Evolutionary conservation across 2,797 vertebrate genomes (phyloP).

Genomic region (Morelia viridis): DNA sequence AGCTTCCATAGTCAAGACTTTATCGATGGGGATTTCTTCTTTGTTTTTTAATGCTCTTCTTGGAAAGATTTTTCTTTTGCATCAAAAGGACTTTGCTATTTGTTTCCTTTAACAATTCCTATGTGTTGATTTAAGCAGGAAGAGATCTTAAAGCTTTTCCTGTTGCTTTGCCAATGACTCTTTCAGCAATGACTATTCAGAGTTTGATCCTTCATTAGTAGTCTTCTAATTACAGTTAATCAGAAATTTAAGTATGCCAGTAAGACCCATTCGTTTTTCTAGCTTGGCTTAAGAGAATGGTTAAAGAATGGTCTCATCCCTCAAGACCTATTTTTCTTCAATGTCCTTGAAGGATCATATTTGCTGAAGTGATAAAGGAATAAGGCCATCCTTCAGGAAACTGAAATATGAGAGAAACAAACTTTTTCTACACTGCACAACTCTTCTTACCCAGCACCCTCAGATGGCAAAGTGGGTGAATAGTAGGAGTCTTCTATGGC

Average conservation of each 20-base stretch:
- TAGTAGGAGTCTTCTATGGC: not conserved
- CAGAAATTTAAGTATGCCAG: not conserved
- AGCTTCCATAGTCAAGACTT: not conserved
- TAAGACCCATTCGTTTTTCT: not conserved
- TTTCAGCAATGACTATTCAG: not conserved
- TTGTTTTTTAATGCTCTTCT: not conserved
- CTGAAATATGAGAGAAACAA: not conserved
- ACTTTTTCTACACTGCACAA: not conserved
- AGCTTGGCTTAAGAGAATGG: not conserved
- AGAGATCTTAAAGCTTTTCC: not conserved
- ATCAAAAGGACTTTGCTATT: not conserved
- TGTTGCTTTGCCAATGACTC: not conserved
- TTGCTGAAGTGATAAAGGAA: not conserved
- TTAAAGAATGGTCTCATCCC: not conserved
- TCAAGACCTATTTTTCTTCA: not conserved
- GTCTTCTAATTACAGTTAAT: constrained; percentile 23
- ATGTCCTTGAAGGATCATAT: not conserved
- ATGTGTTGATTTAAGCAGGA: not conserved
- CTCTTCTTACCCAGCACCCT: not conserved
- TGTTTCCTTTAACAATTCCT: constrained; percentile 2
- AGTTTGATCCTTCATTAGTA: constrained; percentile 16
- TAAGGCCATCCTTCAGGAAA: not conserved
- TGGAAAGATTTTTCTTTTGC: not conserved
- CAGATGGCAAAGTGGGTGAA: not conserved
- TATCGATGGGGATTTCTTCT: not conserved